Evolutionary conservation across 2,888 invertebrate genomes (phyloP), one percentile per base, ranked within the genome.

Genomic region (Xestia xanthographa): DNA sequence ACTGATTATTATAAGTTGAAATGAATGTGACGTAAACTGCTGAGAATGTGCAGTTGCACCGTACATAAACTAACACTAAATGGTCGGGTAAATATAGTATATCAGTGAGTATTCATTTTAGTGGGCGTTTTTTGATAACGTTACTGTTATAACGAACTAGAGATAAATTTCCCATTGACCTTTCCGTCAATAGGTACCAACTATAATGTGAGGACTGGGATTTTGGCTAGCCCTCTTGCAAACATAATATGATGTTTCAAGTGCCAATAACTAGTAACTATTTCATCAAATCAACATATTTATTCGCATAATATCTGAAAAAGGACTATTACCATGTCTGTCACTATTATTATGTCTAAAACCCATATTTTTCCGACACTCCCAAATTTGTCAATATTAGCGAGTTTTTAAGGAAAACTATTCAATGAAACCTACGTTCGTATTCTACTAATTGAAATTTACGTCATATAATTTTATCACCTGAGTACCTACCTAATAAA

Each of bases 71-170:
- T 43, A 43, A 43, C 26, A 66, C 12, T 26, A 2, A 22, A 29
- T 2, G 22, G 14, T 48, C 22, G 20, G 14, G 5, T 66, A 14
- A 22, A 48, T 17, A 22, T 14, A 2, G 9, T 0, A 48, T 66
- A 48, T 29, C 29, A 29, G 66, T 29, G 29, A 34, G 29, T 66
- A 29, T 48, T 17, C 9, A n/a, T 20, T 60, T 5, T 34, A 50
- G 48, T 66, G 66, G 66, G 48, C 66, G 66, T 48, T 48, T 34
- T 22, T 34, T 66, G 66, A 34, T 48, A 48, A 29, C 17, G 17
- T 17, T 34, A 50, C 34, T 34, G n/a, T 66, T 48, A 29, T 29
- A 26, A 8, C 29, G 29, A 29, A 29, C 8, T 29, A 29, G 14
- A 29, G 29, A 22, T 66, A 29, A 45, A 45, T 29, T 5, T 14